phyloP scores from a whole-genome alignment of 2,113 vertebrate genomes.

The Bombycilla garrulus region DNA sequence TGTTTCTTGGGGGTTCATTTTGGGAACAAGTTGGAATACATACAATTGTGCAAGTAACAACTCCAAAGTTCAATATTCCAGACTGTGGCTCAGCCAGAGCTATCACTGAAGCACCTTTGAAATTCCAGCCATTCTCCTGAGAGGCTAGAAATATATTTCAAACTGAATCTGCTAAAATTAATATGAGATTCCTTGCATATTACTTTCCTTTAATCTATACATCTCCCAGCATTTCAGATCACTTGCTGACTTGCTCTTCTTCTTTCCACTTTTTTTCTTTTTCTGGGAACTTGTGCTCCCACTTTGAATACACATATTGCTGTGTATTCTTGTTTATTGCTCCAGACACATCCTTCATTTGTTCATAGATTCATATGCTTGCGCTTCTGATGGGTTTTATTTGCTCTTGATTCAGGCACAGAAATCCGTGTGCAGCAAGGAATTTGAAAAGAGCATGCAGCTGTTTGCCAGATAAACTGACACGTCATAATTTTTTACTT shows the following conservation, averaged over 20 bases:
- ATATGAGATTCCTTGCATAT: not conserved
- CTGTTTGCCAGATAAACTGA: not conserved
- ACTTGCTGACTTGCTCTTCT: not conserved
- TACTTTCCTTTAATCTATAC: not conserved
- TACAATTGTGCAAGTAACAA: not conserved
- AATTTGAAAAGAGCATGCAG: not conserved
- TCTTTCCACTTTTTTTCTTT: not conserved
- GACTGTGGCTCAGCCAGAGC: not conserved
- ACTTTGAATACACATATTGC: not conserved
- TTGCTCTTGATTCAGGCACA: not conserved
- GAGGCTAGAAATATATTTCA: constrained; percentile 1
- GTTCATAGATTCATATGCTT: not conserved
- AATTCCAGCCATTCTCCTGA: not conserved
- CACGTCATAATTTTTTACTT: not conserved
- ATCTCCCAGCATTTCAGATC: not conserved
- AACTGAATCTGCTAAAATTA: not conserved
- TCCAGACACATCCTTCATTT: not conserved
- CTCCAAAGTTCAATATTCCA: not conserved
- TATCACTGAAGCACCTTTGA: not conserved
- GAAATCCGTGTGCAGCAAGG: not conserved
- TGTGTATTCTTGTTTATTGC: not conserved
- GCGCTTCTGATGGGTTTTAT: not conserved
- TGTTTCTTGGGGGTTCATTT: not conserved
- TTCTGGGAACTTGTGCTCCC: not conserved
- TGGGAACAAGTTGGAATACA: not conserved